Evolutionary conservation across 2,888 invertebrate genomes (phyloP).

Genomic region (Dimorphilus gyrociliatus): DNA sequence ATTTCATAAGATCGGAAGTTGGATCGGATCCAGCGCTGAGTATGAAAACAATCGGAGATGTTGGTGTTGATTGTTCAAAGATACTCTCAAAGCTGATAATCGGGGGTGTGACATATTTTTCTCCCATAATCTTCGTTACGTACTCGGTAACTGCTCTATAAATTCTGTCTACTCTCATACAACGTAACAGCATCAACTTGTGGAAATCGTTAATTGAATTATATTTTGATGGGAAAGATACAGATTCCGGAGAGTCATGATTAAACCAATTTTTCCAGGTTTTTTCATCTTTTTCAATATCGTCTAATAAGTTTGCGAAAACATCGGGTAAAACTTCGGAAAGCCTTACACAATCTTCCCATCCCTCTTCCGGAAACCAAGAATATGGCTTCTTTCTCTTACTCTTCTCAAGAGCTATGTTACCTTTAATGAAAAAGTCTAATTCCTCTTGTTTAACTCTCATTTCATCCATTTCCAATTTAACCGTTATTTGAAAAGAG

Average conservation of each 20-base stretch:
- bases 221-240: slow-evolving; percentile 53
- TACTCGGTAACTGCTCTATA: slow-evolving; percentile 68
- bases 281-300: slow-evolving; percentile 43
- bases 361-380: slow-evolving; percentile 59
- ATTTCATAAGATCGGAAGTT: slow-evolving; percentile 37
- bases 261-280: slow-evolving; percentile 63
- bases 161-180: slow-evolving; percentile 73
- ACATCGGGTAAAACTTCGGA: slow-evolving; percentile 49
- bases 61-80: slow-evolving; percentile 65
- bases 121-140: slow-evolving; percentile 64
- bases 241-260: slow-evolving; percentile 60
- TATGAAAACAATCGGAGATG: slow-evolving; percentile 40
- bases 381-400: slow-evolving; percentile 48
- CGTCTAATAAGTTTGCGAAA: slow-evolving; percentile 50
- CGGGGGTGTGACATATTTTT: slow-evolving; percentile 73
- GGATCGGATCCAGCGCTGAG: slow-evolving; percentile 40
- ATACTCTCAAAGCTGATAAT: slow-evolving; percentile 66
- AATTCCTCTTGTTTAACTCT: slow-evolving; percentile 52
- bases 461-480: slow-evolving; percentile 55
- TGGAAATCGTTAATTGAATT: slow-evolving; percentile 49
- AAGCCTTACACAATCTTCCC: slow-evolving; percentile 66
- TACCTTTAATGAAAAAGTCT: slow-evolving; percentile 72
- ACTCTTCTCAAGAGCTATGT: slow-evolving; percentile 58
- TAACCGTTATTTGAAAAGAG: slow-evolving; percentile 75
- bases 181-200: slow-evolving; percentile 63